Evolutionary conservation across 2,113 vertebrate genomes (phyloP).

Genomic region (Crotalus tigris): DNA sequence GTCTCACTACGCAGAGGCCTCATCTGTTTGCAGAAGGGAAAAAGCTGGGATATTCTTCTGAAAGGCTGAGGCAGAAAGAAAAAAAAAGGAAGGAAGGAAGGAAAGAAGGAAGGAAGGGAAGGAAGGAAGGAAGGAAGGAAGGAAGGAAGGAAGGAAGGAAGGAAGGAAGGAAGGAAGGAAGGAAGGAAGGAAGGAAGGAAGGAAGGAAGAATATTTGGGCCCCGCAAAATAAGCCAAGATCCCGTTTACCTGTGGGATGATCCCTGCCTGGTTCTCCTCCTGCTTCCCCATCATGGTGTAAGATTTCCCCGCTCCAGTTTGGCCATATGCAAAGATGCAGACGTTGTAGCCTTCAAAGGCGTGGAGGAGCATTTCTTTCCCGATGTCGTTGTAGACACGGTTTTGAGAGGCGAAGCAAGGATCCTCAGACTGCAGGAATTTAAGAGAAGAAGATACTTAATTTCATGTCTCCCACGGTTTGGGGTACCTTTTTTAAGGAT

Average conservation of each 20-base stretch:
- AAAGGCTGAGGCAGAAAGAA: background rate
- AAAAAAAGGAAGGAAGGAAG: background rate
- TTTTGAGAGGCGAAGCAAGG: conserved; percentile 91
- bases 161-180: no score
- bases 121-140: no score
- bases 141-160: no score
- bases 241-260: conserved; percentile 92
- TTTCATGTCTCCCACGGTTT: background rate
- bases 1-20: background rate
- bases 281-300: conserved; percentile 99
- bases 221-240: background rate
- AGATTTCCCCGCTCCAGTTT: conserved; percentile 97
- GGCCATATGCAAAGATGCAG: conserved; percentile 97
- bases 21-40: background rate
- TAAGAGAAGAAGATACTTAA: background rate
- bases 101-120: no score
- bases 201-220: background rate
- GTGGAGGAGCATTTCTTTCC: conserved; percentile 95
- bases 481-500: background rate
- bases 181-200: no score
- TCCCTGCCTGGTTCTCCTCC: conserved; percentile 96
- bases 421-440: conserved; percentile 83
- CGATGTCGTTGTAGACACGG: conserved; percentile 97
- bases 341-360: conserved; percentile 99
- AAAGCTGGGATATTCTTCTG: background rate